A percentile compares a stretch with the other conserved stretches of the same genome.
Conservation (phyloP, 64 coral and sea anemone genomes). For the Dendronephthya gigantea region DNA sequence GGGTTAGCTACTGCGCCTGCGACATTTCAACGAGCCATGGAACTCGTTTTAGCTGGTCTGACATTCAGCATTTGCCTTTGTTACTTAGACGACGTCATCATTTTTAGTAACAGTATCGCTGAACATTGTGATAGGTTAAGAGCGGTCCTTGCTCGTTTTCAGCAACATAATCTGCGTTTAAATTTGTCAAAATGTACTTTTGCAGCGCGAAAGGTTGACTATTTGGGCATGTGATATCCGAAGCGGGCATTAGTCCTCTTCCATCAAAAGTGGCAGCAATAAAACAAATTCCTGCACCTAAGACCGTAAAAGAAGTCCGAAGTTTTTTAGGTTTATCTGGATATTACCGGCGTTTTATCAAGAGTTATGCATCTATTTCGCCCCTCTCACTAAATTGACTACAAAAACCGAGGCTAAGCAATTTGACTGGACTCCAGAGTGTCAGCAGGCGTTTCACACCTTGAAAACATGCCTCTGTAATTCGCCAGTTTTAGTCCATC, state of each 20-base stretch:
- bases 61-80: conserved; percentile 37
- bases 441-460: background rate
- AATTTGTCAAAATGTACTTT: conserved; percentile 42
- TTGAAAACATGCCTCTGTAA: background rate
- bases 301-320: background rate
- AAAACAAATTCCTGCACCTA: conserved; percentile 10
- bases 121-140: conserved; percentile 35
- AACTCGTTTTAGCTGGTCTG: conserved; percentile 7
- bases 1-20: background rate
- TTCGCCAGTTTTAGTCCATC: background rate
- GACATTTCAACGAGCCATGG: conserved; percentile 15
- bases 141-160: background rate
- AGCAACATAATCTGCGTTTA: conserved; percentile 8
- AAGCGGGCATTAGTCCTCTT: conserved; percentile 33
- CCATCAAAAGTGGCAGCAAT: conserved; percentile 29
- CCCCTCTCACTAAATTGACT: too few relatives aligned
- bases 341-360: background rate
- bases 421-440: conserved; percentile 12
- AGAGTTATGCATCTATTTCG: background rate
- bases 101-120: conserved; percentile 1
- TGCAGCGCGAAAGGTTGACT: conserved; percentile 6
- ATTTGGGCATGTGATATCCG: conserved; percentile 33
- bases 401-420: too few relatives aligned
- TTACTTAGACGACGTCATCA: conserved; percentile 38
- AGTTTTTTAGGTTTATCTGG: background rate